These are phyloP conservation scores for Poecilia picta DNA, from an alignment of 2,797 vertebrate genomes.

Conservation along the genomic window DNA sequence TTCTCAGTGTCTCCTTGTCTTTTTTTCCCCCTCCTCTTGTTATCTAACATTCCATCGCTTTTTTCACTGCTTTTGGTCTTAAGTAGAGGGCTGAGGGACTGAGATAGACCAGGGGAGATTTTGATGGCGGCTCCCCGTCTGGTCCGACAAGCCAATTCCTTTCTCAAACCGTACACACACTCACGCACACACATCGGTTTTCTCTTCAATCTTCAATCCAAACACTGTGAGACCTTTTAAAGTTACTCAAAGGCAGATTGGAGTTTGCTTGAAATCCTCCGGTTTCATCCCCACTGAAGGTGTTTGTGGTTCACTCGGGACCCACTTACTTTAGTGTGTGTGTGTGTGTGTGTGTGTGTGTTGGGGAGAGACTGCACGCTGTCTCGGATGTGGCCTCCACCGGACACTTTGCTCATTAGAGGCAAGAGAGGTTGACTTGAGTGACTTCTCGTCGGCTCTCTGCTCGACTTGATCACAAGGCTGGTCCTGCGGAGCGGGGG, in stretches of 20 bases:
- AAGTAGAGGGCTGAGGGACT: conserved; percentile 78
- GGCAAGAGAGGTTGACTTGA: conserved; percentile 64
- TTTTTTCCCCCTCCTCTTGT: conserved; percentile 44
- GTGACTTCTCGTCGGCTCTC: conserved; percentile 70
- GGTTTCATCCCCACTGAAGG: conserved; percentile 62
- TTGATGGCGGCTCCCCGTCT: conserved; percentile 74
- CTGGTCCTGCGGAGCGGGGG: conserved; percentile 47
- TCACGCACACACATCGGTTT: conserved; percentile 34
- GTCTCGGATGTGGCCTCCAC: conserved; percentile 62
- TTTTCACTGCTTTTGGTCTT: conserved; percentile 68
- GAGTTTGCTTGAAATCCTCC: conserved; percentile 78
- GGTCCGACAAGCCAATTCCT: conserved; percentile 62
- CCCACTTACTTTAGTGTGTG: conserved; percentile 26
- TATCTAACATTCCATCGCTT: conserved; percentile 70
- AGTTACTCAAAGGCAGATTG: conserved; percentile 78
- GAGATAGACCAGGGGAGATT: conserved; percentile 75
- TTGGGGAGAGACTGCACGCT: conserved; percentile 62
- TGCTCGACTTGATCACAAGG: conserved; percentile 73
- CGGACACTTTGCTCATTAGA: conserved; percentile 84
- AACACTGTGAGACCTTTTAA: conserved; percentile 79
- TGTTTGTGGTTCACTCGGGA: conserved; percentile 41
- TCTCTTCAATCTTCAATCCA: conserved; percentile 74
- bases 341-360: conserved; percentile 14
- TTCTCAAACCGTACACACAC: conserved; percentile 33
- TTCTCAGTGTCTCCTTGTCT: conserved; percentile 54